A percentile compares a stretch with the other conserved stretches of the same genome.
These are phyloP conservation scores for Hirtodrosophila histrioides DNA, from an alignment of 2,888 invertebrate species.

Conservation along the genomic window DNA sequence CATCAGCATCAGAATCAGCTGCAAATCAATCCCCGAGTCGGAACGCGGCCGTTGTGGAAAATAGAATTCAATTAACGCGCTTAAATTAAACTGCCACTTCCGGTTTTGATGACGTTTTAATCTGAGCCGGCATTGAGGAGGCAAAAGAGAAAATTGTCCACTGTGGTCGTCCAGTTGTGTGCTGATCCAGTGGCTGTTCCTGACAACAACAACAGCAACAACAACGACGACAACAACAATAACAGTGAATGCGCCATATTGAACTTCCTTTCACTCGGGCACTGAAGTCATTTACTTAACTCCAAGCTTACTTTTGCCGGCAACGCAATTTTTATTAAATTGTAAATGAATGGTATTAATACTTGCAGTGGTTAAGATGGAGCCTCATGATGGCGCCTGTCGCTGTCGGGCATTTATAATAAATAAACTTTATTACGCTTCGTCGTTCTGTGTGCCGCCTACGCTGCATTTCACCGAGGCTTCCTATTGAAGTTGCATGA, in stretches of 20 bases:
- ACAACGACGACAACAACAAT: conserved; percentile 7
- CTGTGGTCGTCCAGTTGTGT: conserved; percentile 11
- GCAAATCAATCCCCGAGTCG: conserved; percentile 72
- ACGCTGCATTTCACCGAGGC: no score
- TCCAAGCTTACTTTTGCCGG: conserved; percentile 17
- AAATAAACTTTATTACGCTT: conserved; percentile 49
- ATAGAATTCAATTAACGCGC: conserved; percentile 82
- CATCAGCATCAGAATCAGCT: conserved; percentile 42
- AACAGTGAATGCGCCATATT: conserved; percentile 14
- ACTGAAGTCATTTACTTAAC: conserved; percentile 33
- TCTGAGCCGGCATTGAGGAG: conserved; percentile 44
- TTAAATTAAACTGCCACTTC: conserved; percentile 83
- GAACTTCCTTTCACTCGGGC: conserved; percentile 25
- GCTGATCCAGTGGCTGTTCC: conserved; percentile 21
- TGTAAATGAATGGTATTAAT: conserved; percentile 53
- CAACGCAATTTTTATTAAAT: conserved; percentile 14
- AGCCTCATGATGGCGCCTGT: conserved; percentile 34
- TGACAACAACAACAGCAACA: conserved; percentile 36
- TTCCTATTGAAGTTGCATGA: background rate
- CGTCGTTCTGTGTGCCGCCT: conserved; percentile 1
- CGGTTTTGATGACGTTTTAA: conserved; percentile 82
- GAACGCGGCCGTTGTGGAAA: conserved; percentile 47
- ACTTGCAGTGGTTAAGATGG: conserved; percentile 38
- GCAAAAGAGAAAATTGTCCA: conserved; percentile 49
- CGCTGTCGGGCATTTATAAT: conserved; percentile 23